Evolutionary conservation across 2,113 vertebrate genomes (phyloP), one percentile per base, ranked within the genome.

Genomic region (Ciconia stormi): DNA sequence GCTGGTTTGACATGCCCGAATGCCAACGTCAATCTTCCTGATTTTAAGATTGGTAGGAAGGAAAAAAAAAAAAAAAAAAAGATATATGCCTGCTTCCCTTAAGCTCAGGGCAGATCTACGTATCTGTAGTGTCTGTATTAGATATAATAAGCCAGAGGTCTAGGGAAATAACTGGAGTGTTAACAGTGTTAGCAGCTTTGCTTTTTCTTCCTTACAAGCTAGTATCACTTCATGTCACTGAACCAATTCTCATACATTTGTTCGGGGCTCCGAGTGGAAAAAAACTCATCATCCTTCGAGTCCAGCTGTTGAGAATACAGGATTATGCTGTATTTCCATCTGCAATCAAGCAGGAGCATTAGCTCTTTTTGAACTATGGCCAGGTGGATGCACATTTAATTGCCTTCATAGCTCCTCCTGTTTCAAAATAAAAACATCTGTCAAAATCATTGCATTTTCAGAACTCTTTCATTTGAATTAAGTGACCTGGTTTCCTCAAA

Each of bases 171-270:
- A 74, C 21, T 23, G 16, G n/a, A 82, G 79, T 30, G 74, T 32
- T 73, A 69, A 82, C 7, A 7, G 49, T 7, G 15, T 47, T 22
- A 74, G 73, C 73, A 88, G 86, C 65, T 90, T 59, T 81, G 62
- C 30, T 78, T 73, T 42, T 29, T 38, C 61, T 61, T 72, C 55
- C 65, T 82, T 40, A 25, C 17, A 66, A 88, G 36, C 66, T 50
- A 10, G 44, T 30, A 63, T 27, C 61, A 63, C 52, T 78, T 81
- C 63, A 52, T 59, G 36, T 66, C 66, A 74, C 50, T 74, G 89
- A 92, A 85, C 65, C 87, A 78, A 90, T 73, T 70, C 87, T 88
- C 89, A 66, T 25, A 11, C 42, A 85, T 82, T 88, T 81, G n/a
- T 92, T 30, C 82, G 74, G n/a, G 70, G 80, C 50, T 71, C 50